phyloP scores from a whole-genome alignment of 1,140 invertebrate species.

The Caenorhabditis brenneri region DNA sequence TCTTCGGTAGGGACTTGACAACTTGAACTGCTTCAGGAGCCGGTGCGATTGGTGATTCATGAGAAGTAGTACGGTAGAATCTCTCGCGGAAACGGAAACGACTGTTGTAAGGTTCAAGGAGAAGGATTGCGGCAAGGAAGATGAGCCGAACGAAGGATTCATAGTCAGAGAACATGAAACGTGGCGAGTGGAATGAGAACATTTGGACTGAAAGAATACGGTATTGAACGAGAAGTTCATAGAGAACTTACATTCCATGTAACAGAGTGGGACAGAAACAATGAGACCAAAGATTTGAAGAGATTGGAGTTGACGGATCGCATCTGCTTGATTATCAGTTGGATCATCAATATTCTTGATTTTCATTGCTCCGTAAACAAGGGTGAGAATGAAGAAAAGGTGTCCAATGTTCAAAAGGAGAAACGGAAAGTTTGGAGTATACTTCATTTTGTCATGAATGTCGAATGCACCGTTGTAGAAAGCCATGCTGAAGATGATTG shows the following conservation, averaged over 20 bases:
- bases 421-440: not conserved
- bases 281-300: slow-evolving; percentile 19
- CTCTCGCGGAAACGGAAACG: slow-evolving; percentile 19
- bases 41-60: not conserved
- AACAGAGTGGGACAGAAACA: not conserved
- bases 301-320: slow-evolving; percentile 1
- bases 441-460: not conserved
- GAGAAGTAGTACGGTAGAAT: slow-evolving; percentile 9
- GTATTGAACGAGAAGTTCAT: not conserved
- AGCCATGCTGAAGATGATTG: not conserved
- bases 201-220: not conserved
- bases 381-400: not conserved
- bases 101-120: not conserved
- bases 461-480: slow-evolving; percentile 24
- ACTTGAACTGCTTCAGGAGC: not conserved
- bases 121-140: slow-evolving; percentile 29
- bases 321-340: not conserved
- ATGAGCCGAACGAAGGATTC: slow-evolving; percentile 46
- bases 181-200: not conserved
- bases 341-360: not conserved
- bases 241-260: slow-evolving; percentile 4
- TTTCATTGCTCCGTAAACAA: not conserved
- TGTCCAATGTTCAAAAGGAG: not conserved
- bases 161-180: slow-evolving; percentile 46
- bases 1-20: not conserved